These are phyloP conservation scores for Cheilosia impressa DNA, from an alignment of 2,888 invertebrate species.

Conservation along the genomic window DNA sequence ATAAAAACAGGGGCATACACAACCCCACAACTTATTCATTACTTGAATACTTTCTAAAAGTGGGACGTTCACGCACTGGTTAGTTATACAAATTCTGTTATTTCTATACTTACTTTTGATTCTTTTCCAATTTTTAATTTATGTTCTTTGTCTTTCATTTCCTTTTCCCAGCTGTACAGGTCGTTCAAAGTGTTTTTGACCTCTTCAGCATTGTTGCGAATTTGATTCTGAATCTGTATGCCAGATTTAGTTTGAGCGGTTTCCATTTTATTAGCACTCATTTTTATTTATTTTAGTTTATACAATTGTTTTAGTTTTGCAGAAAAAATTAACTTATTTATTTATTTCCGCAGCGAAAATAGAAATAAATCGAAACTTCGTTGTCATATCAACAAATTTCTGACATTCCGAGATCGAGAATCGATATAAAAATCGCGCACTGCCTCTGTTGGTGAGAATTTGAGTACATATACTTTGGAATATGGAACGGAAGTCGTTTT, in stretches of 20 bases:
- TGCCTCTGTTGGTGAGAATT: too few species aligned
- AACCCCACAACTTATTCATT: too few species aligned
- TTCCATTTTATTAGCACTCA: slow-evolving; percentile 41
- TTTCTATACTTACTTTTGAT: slow-evolving; percentile 25
- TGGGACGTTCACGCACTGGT: background rate
- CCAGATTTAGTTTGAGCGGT: slow-evolving; percentile 39
- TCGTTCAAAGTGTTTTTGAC: slow-evolving; percentile 79
- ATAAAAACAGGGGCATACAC: too few species aligned
- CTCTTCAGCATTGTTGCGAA: slow-evolving; percentile 80
- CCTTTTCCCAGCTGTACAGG: slow-evolving; percentile 81
- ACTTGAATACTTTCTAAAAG: too few species aligned
- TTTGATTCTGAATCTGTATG: slow-evolving; percentile 82
- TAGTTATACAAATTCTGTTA: background rate
- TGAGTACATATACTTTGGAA: too few species aligned
- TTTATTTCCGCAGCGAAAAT: slow-evolving; percentile 27
- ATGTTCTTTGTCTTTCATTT: slow-evolving; percentile 82
- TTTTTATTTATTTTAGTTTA: slow-evolving; percentile 4
- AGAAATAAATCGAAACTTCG: slow-evolving; percentile 50
- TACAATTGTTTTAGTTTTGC: background rate
- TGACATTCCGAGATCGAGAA: slow-evolving; percentile 15
- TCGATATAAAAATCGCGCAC: too few species aligned
- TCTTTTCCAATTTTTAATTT: slow-evolving; percentile 75
- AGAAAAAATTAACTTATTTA: slow-evolving; percentile 17
- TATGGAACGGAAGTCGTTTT: too few species aligned
- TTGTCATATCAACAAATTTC: slow-evolving; percentile 63